phyloP scores from a whole-genome alignment of 2,888 invertebrate species.

The Xanthostigma xanthostigma region DNA sequence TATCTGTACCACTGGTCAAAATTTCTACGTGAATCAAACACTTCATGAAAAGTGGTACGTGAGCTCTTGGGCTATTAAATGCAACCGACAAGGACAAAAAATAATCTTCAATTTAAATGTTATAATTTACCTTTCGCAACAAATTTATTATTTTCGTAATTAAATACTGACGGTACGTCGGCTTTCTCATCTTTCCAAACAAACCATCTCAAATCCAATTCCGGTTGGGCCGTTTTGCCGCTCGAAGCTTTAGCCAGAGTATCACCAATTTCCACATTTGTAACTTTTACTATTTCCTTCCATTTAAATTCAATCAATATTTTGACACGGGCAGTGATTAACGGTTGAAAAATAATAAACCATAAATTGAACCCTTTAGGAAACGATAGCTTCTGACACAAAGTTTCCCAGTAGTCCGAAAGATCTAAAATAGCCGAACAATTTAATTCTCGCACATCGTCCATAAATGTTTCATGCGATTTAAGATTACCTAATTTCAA shows the following conservation, averaged over 20 bases:
- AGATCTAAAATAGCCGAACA: constrained; percentile 30
- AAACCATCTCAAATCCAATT: constrained; percentile 51
- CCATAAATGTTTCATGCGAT: no score
- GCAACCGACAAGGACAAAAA: no score
- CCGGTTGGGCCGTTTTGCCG: constrained; percentile 34
- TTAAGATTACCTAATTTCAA: constrained; percentile 37
- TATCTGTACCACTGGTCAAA: no score
- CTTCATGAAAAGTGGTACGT: no score
- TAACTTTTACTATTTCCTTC: constrained; percentile 23
- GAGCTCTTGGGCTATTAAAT: no score
- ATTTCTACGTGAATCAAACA: no score
- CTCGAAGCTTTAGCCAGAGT: constrained; percentile 27
- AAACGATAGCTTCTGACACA: constrained; percentile 45
- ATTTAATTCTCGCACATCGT: constrained; percentile 1
- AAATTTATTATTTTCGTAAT: constrained; percentile 14
- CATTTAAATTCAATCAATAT: constrained; percentile 37
- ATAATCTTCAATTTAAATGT: no score
- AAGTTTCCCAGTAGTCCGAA: constrained; percentile 43
- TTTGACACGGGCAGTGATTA: constrained; percentile 53
- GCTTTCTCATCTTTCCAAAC: constrained; percentile 55
- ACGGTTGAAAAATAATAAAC: constrained; percentile 55
- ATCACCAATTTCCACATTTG: constrained; percentile 30
- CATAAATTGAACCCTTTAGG: constrained; percentile 46
- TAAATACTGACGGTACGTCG: constrained; percentile 35
- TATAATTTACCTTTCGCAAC: not conserved